These are phyloP conservation scores for Stegodyphus mimosarum DNA, from an alignment of 1,140 invertebrate species.

Conservation along the genomic window DNA sequence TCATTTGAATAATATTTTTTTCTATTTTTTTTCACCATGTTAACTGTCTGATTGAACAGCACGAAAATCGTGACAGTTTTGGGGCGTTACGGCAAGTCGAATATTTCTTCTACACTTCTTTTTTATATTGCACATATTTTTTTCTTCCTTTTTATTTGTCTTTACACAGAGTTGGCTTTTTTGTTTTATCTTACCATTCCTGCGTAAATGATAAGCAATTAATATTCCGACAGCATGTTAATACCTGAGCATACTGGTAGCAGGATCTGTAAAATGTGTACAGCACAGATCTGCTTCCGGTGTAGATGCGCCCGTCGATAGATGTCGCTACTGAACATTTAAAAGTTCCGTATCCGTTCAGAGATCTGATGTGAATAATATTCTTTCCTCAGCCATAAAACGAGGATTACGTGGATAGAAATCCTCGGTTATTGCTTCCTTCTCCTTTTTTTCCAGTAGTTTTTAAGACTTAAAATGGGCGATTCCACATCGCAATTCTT, in stretches of 20 bases:
- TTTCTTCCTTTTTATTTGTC: neutral
- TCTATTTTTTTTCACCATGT: constrained; percentile 21
- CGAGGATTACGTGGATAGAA: constrained; percentile 12
- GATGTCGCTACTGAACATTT: constrained; percentile 23
- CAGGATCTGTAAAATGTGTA: neutral
- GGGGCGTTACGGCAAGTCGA: constrained; percentile 1
- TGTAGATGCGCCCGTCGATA: neutral
- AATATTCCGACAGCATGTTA: constrained; percentile 30
- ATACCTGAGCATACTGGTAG: neutral
- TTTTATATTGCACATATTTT: neutral
- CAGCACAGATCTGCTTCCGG: neutral
- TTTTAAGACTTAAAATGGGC: constrained; percentile 40
- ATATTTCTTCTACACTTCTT: too few species aligned
- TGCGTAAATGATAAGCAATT: constrained; percentile 44
- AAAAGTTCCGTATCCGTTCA: neutral
- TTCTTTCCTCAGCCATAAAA: constrained; percentile 25
- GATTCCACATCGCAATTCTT: neutral
- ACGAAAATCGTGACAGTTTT: constrained; percentile 38
- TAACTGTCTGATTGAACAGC: constrained; percentile 29
- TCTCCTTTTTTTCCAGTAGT: neutral
- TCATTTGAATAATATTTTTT: constrained; percentile 26
- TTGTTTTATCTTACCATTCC: neutral
- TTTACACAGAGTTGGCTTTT: neutral
- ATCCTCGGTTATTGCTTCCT: constrained; percentile 24
- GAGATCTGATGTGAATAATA: neutral